Conservation (phyloP, 1,140 invertebrate genomes). For the Daktulosphaira vitifoliae region DNA sequence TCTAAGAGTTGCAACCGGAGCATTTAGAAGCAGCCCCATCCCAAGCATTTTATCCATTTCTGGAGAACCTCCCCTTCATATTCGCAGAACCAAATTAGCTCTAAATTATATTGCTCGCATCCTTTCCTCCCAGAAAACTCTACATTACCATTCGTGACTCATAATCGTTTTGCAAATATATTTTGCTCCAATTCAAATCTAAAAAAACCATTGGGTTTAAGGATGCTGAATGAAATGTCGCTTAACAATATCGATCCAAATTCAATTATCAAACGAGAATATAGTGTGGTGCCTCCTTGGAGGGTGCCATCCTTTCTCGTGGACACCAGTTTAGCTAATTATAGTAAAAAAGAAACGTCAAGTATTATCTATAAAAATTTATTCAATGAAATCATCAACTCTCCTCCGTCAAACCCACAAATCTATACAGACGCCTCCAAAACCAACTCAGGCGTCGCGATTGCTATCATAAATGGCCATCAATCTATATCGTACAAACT, state of each 20-base stretch:
- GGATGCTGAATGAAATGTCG: no score
- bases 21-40: background rate
- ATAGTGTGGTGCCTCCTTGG: background rate
- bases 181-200: background rate
- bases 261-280: no score
- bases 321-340: background rate
- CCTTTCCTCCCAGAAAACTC: background rate
- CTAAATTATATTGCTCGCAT: background rate
- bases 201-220: background rate
- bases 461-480: no score
- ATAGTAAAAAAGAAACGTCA: background rate
- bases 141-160: no score
- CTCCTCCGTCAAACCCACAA: background rate
- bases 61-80: background rate
- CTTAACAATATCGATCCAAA: no score
- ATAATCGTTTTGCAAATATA: no score
- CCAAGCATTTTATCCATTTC: background rate
- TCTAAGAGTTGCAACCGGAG: conserved; percentile 14
- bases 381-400: background rate
- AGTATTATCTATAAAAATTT: background rate
- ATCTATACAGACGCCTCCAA: background rate
- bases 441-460: background rate
- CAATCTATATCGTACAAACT: no score
- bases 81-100: background rate
- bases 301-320: background rate